Evolutionary conservation across 2,888 invertebrate genomes (phyloP).

Genomic region (Unio pictorum): DNA sequence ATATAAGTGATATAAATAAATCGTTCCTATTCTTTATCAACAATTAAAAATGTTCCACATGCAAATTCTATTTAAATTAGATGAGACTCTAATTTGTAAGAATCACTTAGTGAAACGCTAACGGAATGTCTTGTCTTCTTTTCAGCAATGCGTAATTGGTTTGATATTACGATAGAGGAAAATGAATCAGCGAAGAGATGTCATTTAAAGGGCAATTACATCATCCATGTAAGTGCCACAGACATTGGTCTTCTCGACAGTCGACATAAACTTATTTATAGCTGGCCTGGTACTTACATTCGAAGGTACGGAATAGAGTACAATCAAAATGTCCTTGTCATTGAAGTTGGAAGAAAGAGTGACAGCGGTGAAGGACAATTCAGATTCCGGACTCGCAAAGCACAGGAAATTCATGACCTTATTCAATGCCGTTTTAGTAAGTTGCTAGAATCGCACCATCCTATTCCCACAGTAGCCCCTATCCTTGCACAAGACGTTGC

Average conservation of each 20-base stretch:
- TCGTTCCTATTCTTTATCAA: too few relatives aligned
- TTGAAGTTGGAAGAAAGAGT: constrained; percentile 67
- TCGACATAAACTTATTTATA: constrained; percentile 34
- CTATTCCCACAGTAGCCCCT: too few relatives aligned
- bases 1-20: too few relatives aligned
- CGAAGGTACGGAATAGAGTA: constrained; percentile 55
- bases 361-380: constrained; percentile 55
- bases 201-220: constrained; percentile 13
- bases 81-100: too few relatives aligned
- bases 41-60: too few relatives aligned
- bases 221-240: background rate
- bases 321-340: constrained; percentile 38
- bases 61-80: too few relatives aligned
- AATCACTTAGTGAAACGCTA: too few relatives aligned
- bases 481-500: too few relatives aligned
- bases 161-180: constrained; percentile 13
- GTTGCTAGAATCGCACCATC: too few relatives aligned
- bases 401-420: constrained; percentile 22
- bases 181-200: constrained; percentile 15
- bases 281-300: constrained; percentile 60
- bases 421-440: background rate
- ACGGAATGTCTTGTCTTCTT: background rate
- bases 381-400: constrained; percentile 27
- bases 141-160: constrained; percentile 18
- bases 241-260: background rate